phyloP scores from a whole-genome alignment of 2,797 vertebrate genomes.

The Amblyraja radiata region DNA sequence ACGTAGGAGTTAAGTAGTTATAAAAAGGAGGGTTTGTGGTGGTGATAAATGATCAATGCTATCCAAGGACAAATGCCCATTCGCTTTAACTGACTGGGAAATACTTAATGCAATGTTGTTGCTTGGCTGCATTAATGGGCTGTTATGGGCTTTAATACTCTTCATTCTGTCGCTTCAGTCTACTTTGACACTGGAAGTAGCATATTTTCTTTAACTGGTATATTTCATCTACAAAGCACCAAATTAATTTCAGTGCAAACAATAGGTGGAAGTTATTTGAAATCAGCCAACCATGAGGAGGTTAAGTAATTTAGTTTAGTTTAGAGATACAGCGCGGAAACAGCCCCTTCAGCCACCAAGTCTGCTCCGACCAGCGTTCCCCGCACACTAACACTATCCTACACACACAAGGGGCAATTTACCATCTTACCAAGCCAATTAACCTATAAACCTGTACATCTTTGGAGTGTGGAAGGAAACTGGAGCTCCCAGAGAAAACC shows the following conservation, averaged over 20 bases:
- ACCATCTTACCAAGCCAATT: no score
- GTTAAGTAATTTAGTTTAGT: background rate
- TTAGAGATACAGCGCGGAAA: no score
- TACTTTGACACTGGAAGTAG: background rate
- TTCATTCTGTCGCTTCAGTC: background rate
- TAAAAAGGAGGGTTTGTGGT: background rate
- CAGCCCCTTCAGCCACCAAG: no score
- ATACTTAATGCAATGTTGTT: background rate
- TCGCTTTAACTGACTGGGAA: background rate
- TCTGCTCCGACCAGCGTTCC: no score
- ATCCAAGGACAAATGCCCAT: background rate
- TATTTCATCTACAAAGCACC: background rate
- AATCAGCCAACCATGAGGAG: background rate
- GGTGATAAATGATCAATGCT: background rate
- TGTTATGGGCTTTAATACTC: background rate
- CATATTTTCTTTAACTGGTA: background rate
- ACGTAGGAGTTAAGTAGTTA: no score
- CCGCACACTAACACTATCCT: no score
- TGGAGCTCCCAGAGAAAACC: no score
- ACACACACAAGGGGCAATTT: no score
- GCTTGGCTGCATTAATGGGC: background rate
- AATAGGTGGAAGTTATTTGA: background rate
- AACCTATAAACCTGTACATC: no score
- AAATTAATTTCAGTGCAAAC: background rate
- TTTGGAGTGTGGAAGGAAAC: no score